phyloP scores from a whole-genome alignment of 2,113 vertebrate genomes.

The Bos javanicus region DNA sequence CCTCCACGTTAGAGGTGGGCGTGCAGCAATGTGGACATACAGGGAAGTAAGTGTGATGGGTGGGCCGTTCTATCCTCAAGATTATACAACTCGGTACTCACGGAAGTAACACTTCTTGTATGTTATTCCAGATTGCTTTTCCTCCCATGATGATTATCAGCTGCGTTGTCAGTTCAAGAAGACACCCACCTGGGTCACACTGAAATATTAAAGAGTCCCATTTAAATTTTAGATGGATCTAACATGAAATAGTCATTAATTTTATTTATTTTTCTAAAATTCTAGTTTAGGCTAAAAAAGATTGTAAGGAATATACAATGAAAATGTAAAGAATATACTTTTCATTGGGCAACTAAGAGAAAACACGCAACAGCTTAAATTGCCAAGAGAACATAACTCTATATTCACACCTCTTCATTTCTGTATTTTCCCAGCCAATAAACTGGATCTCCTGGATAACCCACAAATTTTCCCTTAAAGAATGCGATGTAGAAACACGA shows the following conservation, averaged over 20 bases:
- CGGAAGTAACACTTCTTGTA: conserved; percentile 95
- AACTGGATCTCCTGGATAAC: conserved; percentile 89
- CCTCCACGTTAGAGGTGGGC: neutral
- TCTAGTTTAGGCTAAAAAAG: conserved; percentile 21
- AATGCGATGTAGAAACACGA: conserved; percentile 98
- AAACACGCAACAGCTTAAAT: neutral
- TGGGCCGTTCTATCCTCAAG: neutral
- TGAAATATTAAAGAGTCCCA: conserved; percentile 66
- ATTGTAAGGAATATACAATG: neutral
- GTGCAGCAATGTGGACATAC: neutral
- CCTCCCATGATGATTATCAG: conserved; percentile 94
- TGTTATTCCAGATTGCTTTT: conserved; percentile 96
- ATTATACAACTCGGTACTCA: conserved; percentile 78
- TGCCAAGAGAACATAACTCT: neutral
- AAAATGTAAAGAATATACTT: neutral
- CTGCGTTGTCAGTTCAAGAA: conserved; percentile 94
- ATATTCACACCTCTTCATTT: conserved; percentile 90
- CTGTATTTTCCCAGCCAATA: conserved; percentile 91
- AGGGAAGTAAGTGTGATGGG: neutral
- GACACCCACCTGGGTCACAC: conserved; percentile 96
- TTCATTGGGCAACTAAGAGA: neutral
- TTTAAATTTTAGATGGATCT: neutral
- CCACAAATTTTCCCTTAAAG: conserved; percentile 93
- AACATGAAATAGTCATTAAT: neutral
- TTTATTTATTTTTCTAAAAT: conserved; percentile 28